Evolutionary conservation across 2,113 vertebrate genomes (phyloP), one percentile per base, ranked within the genome.

Genomic region (Albula glossodonta): DNA sequence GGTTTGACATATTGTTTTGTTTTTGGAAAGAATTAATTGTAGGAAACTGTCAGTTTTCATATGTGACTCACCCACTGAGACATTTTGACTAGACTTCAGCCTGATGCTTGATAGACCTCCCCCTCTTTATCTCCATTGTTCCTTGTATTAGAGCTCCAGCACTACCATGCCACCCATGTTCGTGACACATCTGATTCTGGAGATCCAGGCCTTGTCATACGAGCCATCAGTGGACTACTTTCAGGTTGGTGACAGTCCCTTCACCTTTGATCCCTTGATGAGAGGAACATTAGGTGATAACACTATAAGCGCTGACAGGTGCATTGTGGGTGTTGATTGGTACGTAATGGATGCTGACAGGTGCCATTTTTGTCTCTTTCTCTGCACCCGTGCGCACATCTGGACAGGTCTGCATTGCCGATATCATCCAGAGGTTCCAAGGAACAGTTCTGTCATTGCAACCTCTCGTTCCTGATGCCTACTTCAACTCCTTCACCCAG

Each of bases 211-310:
- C 0, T 90, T 98, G 13, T 92, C 90, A 78, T 97, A 96, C 86
- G 91, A 94, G 48, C 97, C 97, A 22, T 94, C 95, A 83, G 81
- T 94, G 78, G 95, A 96, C 12, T 88, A 95, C 52, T 97, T 97
- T 84, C 92, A 96, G 96, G 97, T 98, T 81, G 78, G 94, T 93
- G 22, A 12, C 13, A 53, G 48, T 41, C 41, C 57, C 81, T 81
- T 83, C 50, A 25, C 60, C 3, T 41, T 41, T 41, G 31, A 41
- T 1, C 31, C 31, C 31, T 41, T 41, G 31, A 41, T 41, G 1
- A 41, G 31, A 41, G 31, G 31, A 0, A 41, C 1, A 41, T 41
- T 1, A 41, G 31, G 31, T 41, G 31, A 41, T 41, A 41, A 41
- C 31, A 41, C 31, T 41, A 1, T 41, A 41, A 41, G 31, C 31